A percentile compares a stretch with the other conserved stretches of the same genome.
Conservation (phyloP, 2,888 invertebrate genomes). For the Sarcophaga subvicina region DNA sequence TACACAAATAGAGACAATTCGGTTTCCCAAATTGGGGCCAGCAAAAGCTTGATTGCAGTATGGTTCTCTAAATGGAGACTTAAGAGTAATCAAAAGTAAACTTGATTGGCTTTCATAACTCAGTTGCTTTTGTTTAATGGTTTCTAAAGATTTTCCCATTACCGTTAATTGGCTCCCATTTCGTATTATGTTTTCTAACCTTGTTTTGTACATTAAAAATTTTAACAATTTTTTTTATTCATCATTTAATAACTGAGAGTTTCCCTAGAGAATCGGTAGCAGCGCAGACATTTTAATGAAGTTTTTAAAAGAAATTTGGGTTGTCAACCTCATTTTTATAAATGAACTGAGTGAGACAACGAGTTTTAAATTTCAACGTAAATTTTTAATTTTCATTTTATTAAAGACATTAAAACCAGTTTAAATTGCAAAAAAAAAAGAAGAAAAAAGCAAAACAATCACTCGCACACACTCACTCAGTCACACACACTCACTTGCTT, state of each 20-base stretch:
- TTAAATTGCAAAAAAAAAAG: neutral
- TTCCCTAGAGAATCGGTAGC: neutral
- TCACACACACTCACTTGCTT: no score
- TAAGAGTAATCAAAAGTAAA: no score
- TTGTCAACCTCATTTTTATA: neutral
- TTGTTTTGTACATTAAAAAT: neutral
- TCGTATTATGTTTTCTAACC: neutral
- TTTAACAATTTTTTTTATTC: neutral
- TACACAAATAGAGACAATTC: no score
- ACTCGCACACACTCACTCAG: no score
- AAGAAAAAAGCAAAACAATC: no score
- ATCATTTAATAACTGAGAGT: neutral
- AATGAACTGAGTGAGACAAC: neutral
- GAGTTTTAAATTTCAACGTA: neutral
- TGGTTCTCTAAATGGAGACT: no score
- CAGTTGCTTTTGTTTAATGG: no score
- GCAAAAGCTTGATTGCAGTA: no score
- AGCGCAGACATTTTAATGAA: neutral
- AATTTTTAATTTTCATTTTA: neutral
- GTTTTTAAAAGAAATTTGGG: neutral
- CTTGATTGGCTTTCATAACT: no score
- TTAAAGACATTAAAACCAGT: slow-evolving; percentile 47
- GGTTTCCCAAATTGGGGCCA: no score
- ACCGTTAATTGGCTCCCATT: no score
- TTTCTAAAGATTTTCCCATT: no score